phyloP scores from a whole-genome alignment of 1,140 invertebrate species.

The Oryzaephilus surinamensis region DNA sequence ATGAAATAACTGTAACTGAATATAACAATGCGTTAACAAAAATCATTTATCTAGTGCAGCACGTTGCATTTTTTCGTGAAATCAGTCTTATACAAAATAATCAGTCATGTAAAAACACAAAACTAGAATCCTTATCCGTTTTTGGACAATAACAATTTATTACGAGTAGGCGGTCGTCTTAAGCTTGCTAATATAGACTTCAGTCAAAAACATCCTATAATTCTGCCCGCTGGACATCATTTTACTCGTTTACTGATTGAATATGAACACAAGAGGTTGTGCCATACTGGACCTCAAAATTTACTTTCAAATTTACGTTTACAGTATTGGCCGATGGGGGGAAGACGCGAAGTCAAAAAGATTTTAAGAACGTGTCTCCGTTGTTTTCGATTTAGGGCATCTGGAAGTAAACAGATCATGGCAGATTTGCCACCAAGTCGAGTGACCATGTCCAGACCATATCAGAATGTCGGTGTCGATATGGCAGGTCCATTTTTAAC shows the following conservation, averaged over 20 bases:
- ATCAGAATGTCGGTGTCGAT: constrained; percentile 25
- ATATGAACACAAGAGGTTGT: constrained; percentile 16
- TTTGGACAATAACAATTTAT: constrained; percentile 17
- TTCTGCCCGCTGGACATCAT: constrained; percentile 8
- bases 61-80: constrained; percentile 8
- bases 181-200: constrained; percentile 14
- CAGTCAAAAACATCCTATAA: constrained; percentile 11
- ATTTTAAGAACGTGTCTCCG: constrained; percentile 13
- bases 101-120: constrained; percentile 6
- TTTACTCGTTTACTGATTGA: constrained; percentile 13
- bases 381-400: constrained; percentile 18
- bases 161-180: constrained; percentile 25
- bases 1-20: constrained; percentile 3
- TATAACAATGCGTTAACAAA: neutral
- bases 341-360: constrained; percentile 10
- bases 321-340: constrained; percentile 17
- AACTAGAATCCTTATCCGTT: constrained; percentile 14
- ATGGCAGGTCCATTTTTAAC: constrained; percentile 25
- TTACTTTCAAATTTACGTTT: constrained; percentile 13
- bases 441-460: constrained; percentile 15
- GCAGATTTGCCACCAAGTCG: constrained; percentile 13
- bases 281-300: constrained; percentile 24
- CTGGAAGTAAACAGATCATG: constrained; percentile 14
- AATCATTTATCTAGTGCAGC: constrained; percentile 9
- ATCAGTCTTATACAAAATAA: constrained; percentile 8